These are phyloP conservation scores for Dasyprocta punctata DNA, from an alignment of 2,113 vertebrate genomes.

Conservation along the genomic window DNA sequence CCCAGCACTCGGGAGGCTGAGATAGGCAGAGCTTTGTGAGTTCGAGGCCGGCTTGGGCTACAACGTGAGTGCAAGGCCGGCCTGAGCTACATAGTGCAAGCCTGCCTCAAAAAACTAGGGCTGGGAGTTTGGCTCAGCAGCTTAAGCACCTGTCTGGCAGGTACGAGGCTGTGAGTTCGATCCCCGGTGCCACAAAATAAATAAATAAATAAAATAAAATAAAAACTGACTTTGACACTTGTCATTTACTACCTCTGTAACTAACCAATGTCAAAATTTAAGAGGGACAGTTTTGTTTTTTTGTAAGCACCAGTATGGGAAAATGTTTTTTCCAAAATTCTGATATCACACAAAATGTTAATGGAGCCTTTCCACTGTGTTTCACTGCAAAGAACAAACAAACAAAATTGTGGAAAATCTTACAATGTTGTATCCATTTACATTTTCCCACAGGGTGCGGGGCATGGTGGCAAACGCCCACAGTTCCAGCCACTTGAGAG, in stretches of 20 bases:
- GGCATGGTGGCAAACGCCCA: not conserved
- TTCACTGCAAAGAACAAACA: slow-evolving; percentile 25
- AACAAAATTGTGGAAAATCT: not conserved
- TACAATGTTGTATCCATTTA: not conserved
- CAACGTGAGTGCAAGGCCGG: too few relatives aligned
- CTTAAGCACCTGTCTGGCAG: too few relatives aligned
- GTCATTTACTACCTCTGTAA: not conserved
- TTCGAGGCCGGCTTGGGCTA: too few relatives aligned
- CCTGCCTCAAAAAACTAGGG: too few relatives aligned
- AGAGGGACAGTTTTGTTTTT: not conserved
- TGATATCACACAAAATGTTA: not conserved
- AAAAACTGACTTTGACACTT: slow-evolving; percentile 14
- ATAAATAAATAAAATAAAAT: too few relatives aligned
- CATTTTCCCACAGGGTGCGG: not conserved
- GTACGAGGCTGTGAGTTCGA: too few relatives aligned
- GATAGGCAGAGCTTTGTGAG: too few relatives aligned
- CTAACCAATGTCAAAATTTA: slow-evolving; percentile 27
- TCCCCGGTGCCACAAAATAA: too few relatives aligned
- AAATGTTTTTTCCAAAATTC: slow-evolving; percentile 61
- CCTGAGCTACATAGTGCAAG: too few relatives aligned
- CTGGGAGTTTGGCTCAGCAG: too few relatives aligned
- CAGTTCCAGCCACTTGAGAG: not conserved
- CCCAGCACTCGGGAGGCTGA: too few relatives aligned
- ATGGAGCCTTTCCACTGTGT: slow-evolving; percentile 50
- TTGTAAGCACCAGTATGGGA: not conserved